A percentile compares a stretch with the other conserved stretches of the same genome.
Evolutionary conservation across 1,140 invertebrate genomes (phyloP).

Genomic region (Onthophagus taurus): DNA sequence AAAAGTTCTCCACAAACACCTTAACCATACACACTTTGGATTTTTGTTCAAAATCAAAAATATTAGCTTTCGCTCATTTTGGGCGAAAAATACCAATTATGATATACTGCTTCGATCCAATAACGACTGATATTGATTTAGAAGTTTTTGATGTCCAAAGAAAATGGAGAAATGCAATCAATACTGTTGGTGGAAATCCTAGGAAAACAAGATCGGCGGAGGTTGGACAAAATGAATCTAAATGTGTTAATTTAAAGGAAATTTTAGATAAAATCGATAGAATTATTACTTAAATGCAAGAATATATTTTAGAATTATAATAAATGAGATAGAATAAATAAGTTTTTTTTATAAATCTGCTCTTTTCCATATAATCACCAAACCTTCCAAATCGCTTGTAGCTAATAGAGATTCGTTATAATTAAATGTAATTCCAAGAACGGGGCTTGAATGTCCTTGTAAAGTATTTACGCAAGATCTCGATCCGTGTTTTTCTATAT

Average conservation of each 20-base stretch:
- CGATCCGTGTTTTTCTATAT: constrained; percentile 60
- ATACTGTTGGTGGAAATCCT: too few relatives aligned
- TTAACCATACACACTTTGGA: constrained; percentile 22
- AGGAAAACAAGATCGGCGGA: too few relatives aligned
- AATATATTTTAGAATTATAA: background rate
- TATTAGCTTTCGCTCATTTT: constrained; percentile 21
- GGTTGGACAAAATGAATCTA: constrained; percentile 6
- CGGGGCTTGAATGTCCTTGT: constrained; percentile 72
- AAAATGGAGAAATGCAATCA: too few relatives aligned
- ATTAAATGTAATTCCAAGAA: constrained; percentile 78
- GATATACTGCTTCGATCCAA: constrained; percentile 12
- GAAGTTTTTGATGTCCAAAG: too few relatives aligned
- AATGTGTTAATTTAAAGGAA: constrained; percentile 9
- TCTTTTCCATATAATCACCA: constrained; percentile 77
- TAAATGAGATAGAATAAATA: background rate
- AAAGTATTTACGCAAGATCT: constrained; percentile 72
- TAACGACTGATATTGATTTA: background rate
- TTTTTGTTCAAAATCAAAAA: constrained; percentile 22
- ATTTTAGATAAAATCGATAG: constrained; percentile 15
- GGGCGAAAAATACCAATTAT: constrained; percentile 20
- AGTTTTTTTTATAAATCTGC: constrained; percentile 24
- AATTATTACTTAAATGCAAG: constrained; percentile 1
- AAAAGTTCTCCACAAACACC: constrained; percentile 3
- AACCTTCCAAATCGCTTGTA: constrained; percentile 72
- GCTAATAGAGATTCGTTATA: constrained; percentile 82